Conservation (phyloP, 2,113 vertebrate species). For the Emberiza fucata region DNA sequence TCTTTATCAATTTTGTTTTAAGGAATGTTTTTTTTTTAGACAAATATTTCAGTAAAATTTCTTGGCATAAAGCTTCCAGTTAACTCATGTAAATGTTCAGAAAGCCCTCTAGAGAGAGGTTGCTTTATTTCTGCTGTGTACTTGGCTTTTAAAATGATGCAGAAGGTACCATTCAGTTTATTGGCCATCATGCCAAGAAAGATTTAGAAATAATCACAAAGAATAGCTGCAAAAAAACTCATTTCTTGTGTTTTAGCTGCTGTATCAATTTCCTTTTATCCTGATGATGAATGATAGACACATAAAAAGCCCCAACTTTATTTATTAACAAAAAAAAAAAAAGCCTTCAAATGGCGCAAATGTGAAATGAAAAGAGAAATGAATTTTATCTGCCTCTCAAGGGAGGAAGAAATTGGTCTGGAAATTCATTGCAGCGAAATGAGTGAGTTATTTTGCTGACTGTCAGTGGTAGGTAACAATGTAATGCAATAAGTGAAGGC, state of each 20-base stretch:
- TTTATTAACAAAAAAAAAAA: neutral
- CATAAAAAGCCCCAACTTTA: fast-evolving
- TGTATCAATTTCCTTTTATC: neutral
- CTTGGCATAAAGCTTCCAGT: neutral
- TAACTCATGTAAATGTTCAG: neutral
- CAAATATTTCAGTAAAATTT: neutral
- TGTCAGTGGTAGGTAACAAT: slow-evolving; percentile 24
- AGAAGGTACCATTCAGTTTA: neutral
- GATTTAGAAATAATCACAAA: neutral
- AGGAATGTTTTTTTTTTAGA: neutral
- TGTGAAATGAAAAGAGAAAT: slow-evolving; percentile 9
- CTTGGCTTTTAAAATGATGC: neutral
- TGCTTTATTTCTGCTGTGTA: neutral
- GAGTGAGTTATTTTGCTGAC: slow-evolving; percentile 47
- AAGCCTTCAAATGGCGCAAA: neutral
- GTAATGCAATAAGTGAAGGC: slow-evolving; percentile 53
- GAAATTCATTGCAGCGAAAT: slow-evolving; percentile 35
- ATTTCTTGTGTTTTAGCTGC: neutral
- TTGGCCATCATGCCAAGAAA: neutral
- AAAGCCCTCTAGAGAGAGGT: neutral
- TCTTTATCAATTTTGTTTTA: neutral
- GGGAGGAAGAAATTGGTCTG: neutral
- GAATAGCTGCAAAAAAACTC: neutral
- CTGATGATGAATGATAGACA: neutral
- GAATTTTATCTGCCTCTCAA: neutral